Percentiles rank a stretch among this genome's conserved stretches.
These are phyloP conservation scores for Shinisaurus crocodilurus DNA, from an alignment of 2,113 vertebrate species.

Conservation along the genomic window DNA sequence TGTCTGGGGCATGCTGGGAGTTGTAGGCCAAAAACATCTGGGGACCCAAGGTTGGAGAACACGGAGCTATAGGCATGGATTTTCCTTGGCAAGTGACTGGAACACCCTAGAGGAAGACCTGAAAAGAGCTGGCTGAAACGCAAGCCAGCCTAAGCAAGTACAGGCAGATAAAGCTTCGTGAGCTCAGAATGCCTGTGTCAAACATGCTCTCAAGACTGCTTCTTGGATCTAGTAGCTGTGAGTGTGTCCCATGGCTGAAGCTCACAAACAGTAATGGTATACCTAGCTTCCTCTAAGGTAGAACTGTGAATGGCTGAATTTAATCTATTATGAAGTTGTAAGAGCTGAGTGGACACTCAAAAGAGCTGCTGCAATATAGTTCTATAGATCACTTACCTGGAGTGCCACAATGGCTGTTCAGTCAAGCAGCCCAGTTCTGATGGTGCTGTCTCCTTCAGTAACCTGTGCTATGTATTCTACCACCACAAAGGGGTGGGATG, in stretches of 20 bases:
- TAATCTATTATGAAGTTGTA: neutral
- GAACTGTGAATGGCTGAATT: neutral
- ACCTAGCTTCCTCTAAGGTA: neutral
- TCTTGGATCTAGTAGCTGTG: neutral
- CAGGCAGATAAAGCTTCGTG: neutral
- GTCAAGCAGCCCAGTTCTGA: neutral
- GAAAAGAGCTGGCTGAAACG: neutral
- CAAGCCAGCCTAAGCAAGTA: neutral
- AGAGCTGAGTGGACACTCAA: neutral
- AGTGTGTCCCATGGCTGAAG: neutral
- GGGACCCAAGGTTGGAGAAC: too few relatives aligned
- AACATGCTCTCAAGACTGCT: neutral
- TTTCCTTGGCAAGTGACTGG: slow-evolving; percentile 24
- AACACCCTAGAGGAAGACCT: neutral
- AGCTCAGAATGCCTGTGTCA: neutral
- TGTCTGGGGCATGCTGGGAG: too few relatives aligned
- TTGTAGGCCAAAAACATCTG: too few relatives aligned
- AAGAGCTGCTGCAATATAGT: neutral
- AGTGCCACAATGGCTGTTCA: too few relatives aligned
- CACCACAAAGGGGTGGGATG: too few relatives aligned
- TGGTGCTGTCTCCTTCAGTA: neutral
- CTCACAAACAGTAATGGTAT: neutral
- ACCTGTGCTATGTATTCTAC: neutral
- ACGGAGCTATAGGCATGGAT: slow-evolving; percentile 7
- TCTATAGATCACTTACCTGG: neutral